Conservation (phyloP, 2,113 vertebrate genomes). For the Scartelaos histophorus region DNA sequence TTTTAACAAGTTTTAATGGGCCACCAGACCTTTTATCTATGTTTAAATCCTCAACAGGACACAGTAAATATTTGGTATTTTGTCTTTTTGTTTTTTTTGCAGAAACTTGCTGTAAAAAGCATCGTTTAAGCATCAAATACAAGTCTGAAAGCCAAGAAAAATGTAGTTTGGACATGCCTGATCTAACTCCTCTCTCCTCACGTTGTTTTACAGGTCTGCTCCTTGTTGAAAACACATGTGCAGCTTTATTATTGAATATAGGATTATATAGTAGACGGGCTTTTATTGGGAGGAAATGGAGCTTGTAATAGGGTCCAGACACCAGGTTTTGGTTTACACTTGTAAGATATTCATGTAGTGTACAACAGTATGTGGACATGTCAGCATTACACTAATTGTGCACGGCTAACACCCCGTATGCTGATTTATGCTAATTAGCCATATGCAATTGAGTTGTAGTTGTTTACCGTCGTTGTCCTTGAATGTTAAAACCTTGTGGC, state of each 20-base stretch:
- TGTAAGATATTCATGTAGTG: neutral
- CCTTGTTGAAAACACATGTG: neutral
- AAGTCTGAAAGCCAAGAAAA: too few relatives aligned
- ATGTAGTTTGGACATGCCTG: too few relatives aligned
- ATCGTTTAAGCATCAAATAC: too few relatives aligned
- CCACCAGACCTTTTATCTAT: too few relatives aligned
- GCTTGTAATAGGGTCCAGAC: neutral
- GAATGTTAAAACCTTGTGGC: neutral
- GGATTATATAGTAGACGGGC: neutral
- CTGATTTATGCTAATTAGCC: conserved; percentile 6
- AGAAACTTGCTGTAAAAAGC: too few relatives aligned
- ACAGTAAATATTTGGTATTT: too few relatives aligned
- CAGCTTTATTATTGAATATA: neutral
- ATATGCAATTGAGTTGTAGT: conserved; percentile 7
- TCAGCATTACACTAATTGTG: conserved; percentile 3
- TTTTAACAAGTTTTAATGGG: too few relatives aligned
- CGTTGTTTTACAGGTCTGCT: too few relatives aligned
- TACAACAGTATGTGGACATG: neutral
- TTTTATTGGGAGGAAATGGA: neutral
- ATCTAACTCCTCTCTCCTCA: too few relatives aligned
- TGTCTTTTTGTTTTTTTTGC: too few relatives aligned
- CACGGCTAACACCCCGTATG: conserved; percentile 1
- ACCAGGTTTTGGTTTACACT: neutral
- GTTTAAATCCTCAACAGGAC: too few relatives aligned
- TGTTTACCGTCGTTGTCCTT: conserved; percentile 1